These are phyloP conservation scores for Drosophila merina DNA, from an alignment of 2,888 invertebrate genomes.

Conservation along the genomic window DNA sequence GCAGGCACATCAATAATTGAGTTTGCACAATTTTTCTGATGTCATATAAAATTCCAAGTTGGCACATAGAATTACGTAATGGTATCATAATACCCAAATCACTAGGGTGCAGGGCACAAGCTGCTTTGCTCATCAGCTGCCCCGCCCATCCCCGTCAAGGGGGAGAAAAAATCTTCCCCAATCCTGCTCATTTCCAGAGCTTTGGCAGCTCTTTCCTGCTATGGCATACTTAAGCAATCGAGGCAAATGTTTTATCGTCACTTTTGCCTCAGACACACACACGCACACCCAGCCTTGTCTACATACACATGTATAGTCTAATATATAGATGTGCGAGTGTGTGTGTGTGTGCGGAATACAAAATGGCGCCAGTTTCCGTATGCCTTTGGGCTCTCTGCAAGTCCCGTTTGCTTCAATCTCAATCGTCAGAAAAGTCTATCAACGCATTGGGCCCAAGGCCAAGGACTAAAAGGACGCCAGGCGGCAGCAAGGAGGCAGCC, in stretches of 20 bases:
- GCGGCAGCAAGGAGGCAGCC: neutral
- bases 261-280: conserved; percentile 52
- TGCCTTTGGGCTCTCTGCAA: conserved; percentile 47
- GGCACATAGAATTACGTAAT: conserved; percentile 41
- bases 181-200: conserved; percentile 25
- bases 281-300: conserved; percentile 6
- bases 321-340: conserved; percentile 15
- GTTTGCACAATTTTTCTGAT: conserved; percentile 34
- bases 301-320: neutral
- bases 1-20: conserved; percentile 38
- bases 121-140: conserved; percentile 40
- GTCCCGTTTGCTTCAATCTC: conserved; percentile 46
- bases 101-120: conserved; percentile 43
- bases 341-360: conserved; percentile 63
- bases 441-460: conserved; percentile 41
- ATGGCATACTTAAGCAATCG: conserved; percentile 75
- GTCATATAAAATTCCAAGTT: conserved; percentile 22
- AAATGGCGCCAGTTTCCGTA: conserved; percentile 67
- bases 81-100: conserved; percentile 44
- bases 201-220: conserved; percentile 39
- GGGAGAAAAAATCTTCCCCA: conserved; percentile 7
- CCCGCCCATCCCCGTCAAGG: neutral
- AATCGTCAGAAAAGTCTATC: conserved; percentile 66
- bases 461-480: neutral
- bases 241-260: conserved; percentile 76